Evolutionary conservation across 64 coral and sea anemone genomes (phyloP), one percentile per base, ranked within the genome.

Genomic region (Cladopsammia gracilis): DNA sequence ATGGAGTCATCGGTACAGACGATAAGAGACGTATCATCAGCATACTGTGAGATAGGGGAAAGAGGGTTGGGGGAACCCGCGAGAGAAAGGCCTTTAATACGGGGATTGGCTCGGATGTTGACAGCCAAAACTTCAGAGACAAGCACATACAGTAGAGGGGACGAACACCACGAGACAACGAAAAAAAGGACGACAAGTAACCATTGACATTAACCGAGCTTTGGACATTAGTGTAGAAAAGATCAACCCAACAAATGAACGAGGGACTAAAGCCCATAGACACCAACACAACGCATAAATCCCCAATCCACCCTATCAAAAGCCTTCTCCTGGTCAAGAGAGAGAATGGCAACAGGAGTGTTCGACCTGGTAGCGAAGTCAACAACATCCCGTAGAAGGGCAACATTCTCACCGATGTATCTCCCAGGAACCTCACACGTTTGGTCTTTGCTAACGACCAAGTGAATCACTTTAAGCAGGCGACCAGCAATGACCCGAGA

Each of bases 241-340:
- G 12, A 1, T 52, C 42, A 9, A 88, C 77, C 76, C 43, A 87
- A 3, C 19, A 22, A 4, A 53, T 19, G 6, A 93, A 79, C 18
- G 91, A 93, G 4, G 71, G 48, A 1, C 91, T 82, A 70, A 93
- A 93, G 4, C 82, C 82, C 73, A 93, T 93, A 11, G 0, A 54
- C 1, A 4, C 23, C 0, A 93, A 44, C 9, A 73, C 78, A 26
- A 10, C 10, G 1, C 71, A 93, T 46, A 22, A 87, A 78, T 0
- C 3, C 0, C 85, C 66, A 94, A 25, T 92, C 90, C 26, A 92
- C 90, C 4, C 89, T 22, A 62, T 91, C 89, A 26, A 91, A 91
- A 42, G 89, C 89, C 62, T 83, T 91, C 3, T 91, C 75, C 66
- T 91, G 77, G 19, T 91, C 89, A 0, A 91, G 6, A 26, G 78